These are phyloP conservation scores for Pipistrellus pipistrellus DNA, from an alignment of 2,797 vertebrate genomes.

Conservation along the genomic window DNA sequence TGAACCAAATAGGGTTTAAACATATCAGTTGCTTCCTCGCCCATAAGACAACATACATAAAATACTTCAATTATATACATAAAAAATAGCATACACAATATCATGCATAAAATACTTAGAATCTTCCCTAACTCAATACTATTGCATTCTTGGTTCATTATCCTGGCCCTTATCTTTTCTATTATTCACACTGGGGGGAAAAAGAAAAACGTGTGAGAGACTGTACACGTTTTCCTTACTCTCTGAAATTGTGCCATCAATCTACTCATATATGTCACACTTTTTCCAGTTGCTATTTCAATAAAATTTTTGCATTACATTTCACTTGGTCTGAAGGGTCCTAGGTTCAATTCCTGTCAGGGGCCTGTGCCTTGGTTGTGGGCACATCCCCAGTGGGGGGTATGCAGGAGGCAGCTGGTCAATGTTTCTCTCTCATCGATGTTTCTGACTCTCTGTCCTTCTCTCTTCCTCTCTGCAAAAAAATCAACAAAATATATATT, in stretches of 20 bases:
- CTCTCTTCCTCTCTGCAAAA: too few relatives aligned
- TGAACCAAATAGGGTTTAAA: background rate
- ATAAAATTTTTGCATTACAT: background rate
- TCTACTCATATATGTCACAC: background rate
- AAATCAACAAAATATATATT: too few relatives aligned
- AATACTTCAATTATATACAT: background rate
- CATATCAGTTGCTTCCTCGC: background rate
- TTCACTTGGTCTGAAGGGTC: background rate
- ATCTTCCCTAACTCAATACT: accelerated
- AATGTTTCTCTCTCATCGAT: too few relatives aligned
- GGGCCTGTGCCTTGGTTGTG: too few relatives aligned
- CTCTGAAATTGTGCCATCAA: background rate
- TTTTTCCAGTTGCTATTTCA: background rate
- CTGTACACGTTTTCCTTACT: background rate
- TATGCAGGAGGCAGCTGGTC: too few relatives aligned
- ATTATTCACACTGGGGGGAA: background rate
- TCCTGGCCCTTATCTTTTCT: background rate
- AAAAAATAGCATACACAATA: background rate
- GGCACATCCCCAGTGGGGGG: too few relatives aligned
- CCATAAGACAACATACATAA: background rate
- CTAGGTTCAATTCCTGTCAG: too few relatives aligned
- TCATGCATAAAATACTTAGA: background rate
- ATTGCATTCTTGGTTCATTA: background rate
- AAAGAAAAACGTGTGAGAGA: background rate
- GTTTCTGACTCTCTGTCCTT: too few relatives aligned